Base-by-base conservation (phyloP, 2,888 invertebrate genomes). In the Apotomis betuletana region DNA sequence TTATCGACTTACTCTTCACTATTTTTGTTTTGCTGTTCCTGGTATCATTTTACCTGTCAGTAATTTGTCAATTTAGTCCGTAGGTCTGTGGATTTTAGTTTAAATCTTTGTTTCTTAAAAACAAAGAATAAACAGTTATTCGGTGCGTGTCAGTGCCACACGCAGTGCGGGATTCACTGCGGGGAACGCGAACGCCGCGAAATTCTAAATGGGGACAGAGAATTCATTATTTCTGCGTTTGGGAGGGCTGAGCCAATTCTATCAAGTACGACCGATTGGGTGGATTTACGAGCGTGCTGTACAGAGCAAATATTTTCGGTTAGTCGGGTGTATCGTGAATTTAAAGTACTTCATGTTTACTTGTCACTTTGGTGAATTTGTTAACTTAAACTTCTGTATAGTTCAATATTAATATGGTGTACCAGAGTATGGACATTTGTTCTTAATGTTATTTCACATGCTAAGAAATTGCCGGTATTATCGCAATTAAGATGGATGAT, bases 121-220 rank as follows among this genome's bases (percentile, higher is more conserved):
- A 13, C 1, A 27, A 27, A 27, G 27, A 27, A 27, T 27, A 27
- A 27, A 27, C 27, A 27, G 27, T 27, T 44, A 51, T 51, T 63
- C 27, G 62, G 44, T 52, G 54, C 68, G 57, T 63, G 69, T 38
- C 55, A 51, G 10, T n/a, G 49, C 41, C 51, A 51, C 69, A 63
- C 69, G 63, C 69, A 69, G 49, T 69, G 69, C 69, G 69, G 69
- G 57, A 69, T 63, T 63, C 69, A 63, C 62, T 69, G 69, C 63
- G 69, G 69, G 51, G 49, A 69, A 61, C 68, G 36, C 54, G 59
- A 69, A 61, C 61, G 36, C 54, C 67, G 51, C 41, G 52, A 9
- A 68, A 44, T 58, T 69, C 63, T 58, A 69, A 69, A 63, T 44
- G 68, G 61, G 51, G 36, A 51, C 69, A 44, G 51, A 58, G 63